Base-by-base conservation (phyloP, 1,140 invertebrate genomes). In the Riptortus pedestris region DNA sequence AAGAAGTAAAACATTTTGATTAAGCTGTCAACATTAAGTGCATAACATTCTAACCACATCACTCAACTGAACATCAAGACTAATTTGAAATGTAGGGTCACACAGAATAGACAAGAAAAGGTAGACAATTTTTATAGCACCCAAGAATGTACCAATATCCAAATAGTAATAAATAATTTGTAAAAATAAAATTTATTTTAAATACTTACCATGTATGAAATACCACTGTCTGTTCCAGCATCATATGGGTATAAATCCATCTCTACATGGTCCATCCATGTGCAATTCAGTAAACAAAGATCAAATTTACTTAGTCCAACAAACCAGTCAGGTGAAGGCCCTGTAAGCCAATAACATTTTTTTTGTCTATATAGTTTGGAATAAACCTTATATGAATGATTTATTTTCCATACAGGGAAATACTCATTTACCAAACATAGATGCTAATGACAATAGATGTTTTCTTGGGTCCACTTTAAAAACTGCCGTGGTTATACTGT, bases 261-360 rank as follows among this genome's bases (percentile, higher is more conserved):
- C 0, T 80, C 81, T 70, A 87, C 78, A 33, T 84, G 81, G 47
- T 84, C 83, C 1, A 85, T 78, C 95, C 95, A 98, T 0, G 85
- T 84, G 73, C 95, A 96, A 74, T 96, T 90, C 45, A 82, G 80
- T 20, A 86, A 79, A 71, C 94, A 98, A 0, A 98, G 79, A 73
- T 96, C 90, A 26, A 95, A 72, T 3, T 85, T 85, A 65, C 83
- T 90, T 0, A 96, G 83, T 18, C 94, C 95, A 27, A 96, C 86
- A 45, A 96, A 89, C 94, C 94, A 98, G 76, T 98, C 94, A 0
- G 94, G 94, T 18, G 90, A 91, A 0, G 94, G 95, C 0, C 90
- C 84, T 76, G 68, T 71, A 67, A 58, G n/a, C n/a, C n/a, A n/a
- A n/a, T n/a, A 48, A 62, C 43, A 33, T 18, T n/a, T 47, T 29